These are phyloP conservation scores for Drosophila percnosoma DNA, from an alignment of 2,888 invertebrate genomes.

Conservation along the genomic window DNA sequence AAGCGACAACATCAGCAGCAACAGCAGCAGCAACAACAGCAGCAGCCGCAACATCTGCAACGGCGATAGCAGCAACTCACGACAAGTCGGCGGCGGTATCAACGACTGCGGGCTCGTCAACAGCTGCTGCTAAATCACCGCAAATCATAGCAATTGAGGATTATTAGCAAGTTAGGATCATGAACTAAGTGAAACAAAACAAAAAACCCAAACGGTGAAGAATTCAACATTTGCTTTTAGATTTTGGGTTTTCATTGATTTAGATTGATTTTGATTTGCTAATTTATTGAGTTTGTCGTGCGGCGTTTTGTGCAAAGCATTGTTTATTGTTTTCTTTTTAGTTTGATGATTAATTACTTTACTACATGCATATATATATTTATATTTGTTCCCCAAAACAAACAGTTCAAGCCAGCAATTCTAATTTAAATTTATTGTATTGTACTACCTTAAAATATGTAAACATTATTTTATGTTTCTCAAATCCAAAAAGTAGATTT, in stretches of 20 bases:
- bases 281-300: conserved; percentile 74
- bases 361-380: conserved; percentile 53
- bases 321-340: conserved; percentile 71
- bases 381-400: conserved; percentile 43
- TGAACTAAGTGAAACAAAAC: conserved; percentile 53
- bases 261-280: conserved; percentile 55
- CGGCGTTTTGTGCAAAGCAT: conserved; percentile 83
- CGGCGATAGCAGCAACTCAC: conserved; percentile 56
- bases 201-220: conserved; percentile 37
- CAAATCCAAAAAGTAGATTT: conserved; percentile 71
- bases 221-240: conserved; percentile 33
- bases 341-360: conserved; percentile 53
- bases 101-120: conserved; percentile 50
- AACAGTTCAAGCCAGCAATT: conserved; percentile 43
- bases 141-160: conserved; percentile 84
- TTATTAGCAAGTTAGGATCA: conserved; percentile 61
- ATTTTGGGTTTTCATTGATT: conserved; percentile 32
- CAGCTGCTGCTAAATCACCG: conserved; percentile 82
- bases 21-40: conserved; percentile 53
- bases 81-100: conserved; percentile 59
- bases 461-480: conserved; percentile 46
- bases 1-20: conserved; percentile 55
- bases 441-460: conserved; percentile 44
- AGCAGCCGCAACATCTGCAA: conserved; percentile 33
- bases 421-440: conserved; percentile 45